Evolutionary conservation across 2,113 vertebrate genomes (phyloP).

Genomic region (Todiramphus chloris): DNA sequence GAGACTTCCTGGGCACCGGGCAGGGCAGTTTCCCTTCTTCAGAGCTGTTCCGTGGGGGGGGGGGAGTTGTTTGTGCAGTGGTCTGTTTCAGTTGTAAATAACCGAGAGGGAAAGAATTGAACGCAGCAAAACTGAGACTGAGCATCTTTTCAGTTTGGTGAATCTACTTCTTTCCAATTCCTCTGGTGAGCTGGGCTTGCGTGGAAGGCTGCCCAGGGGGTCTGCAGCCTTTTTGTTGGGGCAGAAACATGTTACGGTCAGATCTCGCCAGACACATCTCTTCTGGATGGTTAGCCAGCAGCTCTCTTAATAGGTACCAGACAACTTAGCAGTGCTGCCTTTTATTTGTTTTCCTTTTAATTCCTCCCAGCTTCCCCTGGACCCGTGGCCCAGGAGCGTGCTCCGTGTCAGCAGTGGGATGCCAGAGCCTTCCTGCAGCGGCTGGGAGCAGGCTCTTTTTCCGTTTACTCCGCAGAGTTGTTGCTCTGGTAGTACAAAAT

Average conservation of each 20-base stretch:
- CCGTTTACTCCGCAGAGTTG: background rate
- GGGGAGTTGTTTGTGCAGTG: background rate
- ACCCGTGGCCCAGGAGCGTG: background rate
- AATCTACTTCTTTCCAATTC: background rate
- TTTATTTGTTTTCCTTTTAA: no score
- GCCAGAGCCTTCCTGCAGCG: background rate
- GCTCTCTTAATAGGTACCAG: background rate
- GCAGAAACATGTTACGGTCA: background rate
- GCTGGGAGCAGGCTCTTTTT: background rate
- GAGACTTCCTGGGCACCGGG: background rate
- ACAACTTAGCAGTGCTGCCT: background rate
- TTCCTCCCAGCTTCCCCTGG: background rate
- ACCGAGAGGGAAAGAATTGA: background rate
- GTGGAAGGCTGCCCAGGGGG: background rate
- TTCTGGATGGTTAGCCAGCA: background rate
- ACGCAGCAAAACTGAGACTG: background rate
- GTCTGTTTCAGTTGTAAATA: no score
- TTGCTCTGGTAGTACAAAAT: background rate
- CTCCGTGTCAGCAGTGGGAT: background rate
- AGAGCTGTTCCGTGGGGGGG: accelerated
- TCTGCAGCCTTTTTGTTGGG: background rate
- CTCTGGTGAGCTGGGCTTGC: accelerated
- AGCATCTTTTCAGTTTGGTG: background rate
- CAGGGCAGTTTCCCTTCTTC: no score
- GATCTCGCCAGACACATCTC: background rate